Conservation (phyloP, 2,113 vertebrate genomes). For the Scatophagus argus region DNA sequence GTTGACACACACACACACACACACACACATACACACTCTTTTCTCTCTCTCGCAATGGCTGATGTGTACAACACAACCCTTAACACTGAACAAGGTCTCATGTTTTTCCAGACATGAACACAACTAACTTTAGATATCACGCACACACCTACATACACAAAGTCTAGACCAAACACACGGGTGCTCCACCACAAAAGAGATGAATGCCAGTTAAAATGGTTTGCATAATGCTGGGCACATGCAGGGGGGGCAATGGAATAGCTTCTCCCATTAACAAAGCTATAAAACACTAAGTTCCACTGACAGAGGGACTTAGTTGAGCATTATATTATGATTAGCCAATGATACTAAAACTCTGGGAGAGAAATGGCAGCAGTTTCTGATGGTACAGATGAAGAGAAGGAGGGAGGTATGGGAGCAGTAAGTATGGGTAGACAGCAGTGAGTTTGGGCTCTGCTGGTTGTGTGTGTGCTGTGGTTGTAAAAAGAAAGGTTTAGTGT, state of each 20-base stretch:
- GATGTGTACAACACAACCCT: slow-evolving; percentile 58
- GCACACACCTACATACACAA: slow-evolving; percentile 33
- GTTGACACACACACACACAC: slow-evolving; percentile 60
- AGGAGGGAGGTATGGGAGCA: slow-evolving; percentile 26
- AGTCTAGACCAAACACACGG: slow-evolving; percentile 51
- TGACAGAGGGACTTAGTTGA: slow-evolving; percentile 81
- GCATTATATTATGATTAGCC: slow-evolving; percentile 83
- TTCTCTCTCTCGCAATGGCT: slow-evolving; percentile 51
- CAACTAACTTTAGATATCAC: slow-evolving; percentile 32
- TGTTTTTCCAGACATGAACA: slow-evolving; percentile 56
- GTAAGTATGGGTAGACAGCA: slow-evolving; percentile 14
- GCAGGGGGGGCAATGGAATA: slow-evolving; percentile 66
- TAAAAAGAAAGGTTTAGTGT: slow-evolving; percentile 31
- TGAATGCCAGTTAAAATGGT: slow-evolving; percentile 72
- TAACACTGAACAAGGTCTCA: slow-evolving; percentile 46
- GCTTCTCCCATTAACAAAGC: slow-evolving; percentile 79
- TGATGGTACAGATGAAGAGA: slow-evolving; percentile 47
- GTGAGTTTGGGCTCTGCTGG: slow-evolving; percentile 21
- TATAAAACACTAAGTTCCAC: slow-evolving; percentile 78
- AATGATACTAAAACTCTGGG: slow-evolving; percentile 80
- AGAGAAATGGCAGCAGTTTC: slow-evolving; percentile 56
- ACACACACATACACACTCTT: slow-evolving; percentile 22
- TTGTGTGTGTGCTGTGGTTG: background rate
- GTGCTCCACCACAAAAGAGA: slow-evolving; percentile 65
- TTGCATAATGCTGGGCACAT: slow-evolving; percentile 73